A percentile compares a stretch with the other conserved stretches of the same genome.
phyloP scores from a whole-genome alignment of 2,113 vertebrate genomes.

The Halichoerus grypus region DNA sequence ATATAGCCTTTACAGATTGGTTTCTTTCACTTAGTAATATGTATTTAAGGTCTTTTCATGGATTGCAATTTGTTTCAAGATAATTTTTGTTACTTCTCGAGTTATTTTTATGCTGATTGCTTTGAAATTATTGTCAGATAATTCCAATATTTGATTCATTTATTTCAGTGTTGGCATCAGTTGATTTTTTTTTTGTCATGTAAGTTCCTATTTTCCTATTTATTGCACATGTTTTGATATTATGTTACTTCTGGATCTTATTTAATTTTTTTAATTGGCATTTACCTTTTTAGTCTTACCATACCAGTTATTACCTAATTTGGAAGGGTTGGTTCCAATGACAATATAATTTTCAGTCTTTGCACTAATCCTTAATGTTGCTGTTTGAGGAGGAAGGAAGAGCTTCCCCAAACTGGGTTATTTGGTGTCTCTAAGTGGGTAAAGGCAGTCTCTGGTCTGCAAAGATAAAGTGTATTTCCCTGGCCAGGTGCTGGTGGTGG shows the following conservation, averaged over 20 bases:
- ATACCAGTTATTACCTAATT: background rate
- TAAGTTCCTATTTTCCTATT: background rate
- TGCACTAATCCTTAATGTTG: no score
- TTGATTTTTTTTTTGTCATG: background rate
- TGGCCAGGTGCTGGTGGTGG: background rate
- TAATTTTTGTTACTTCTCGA: background rate
- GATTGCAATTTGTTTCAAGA: background rate
- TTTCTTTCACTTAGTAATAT: background rate
- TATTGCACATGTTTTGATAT: background rate
- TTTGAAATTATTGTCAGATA: background rate
- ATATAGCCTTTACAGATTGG: background rate
- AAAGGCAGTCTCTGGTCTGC: background rate
- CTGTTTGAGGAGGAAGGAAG: background rate
- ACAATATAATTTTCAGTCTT: background rate
- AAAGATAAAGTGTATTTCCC: background rate
- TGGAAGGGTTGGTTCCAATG: background rate
- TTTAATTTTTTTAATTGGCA: background rate
- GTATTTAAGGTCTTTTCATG: background rate
- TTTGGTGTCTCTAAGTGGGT: background rate
- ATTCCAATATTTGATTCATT: background rate
- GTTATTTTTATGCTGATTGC: background rate
- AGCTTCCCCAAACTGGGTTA: background rate
- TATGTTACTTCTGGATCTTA: background rate
- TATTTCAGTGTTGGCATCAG: background rate
- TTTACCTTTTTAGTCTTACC: background rate